These are phyloP conservation scores for Amiota mariae DNA, from an alignment of 2,888 invertebrate species.

Conservation along the genomic window DNA sequence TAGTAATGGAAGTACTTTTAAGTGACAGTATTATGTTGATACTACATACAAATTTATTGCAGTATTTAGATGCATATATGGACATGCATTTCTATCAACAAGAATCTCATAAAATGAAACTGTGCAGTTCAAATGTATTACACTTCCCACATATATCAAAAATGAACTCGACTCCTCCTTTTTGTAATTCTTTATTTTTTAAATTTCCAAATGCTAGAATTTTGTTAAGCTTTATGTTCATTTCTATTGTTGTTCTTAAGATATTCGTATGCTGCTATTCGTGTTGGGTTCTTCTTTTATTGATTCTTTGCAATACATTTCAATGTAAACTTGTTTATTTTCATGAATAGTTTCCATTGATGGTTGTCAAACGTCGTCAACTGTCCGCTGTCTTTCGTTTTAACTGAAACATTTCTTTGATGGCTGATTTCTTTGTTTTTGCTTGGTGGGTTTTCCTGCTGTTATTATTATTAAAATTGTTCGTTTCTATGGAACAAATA, in stretches of 20 bases:
- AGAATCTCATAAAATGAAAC: slow-evolving; percentile 42
- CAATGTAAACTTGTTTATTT: slow-evolving; percentile 58
- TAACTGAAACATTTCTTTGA: neutral
- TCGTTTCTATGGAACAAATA: no score
- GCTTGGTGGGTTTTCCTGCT: slow-evolving; percentile 17
- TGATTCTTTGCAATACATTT: slow-evolving; percentile 39
- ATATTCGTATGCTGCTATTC: slow-evolving; percentile 36
- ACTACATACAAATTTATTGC: no score
- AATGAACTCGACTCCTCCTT: slow-evolving; percentile 10
- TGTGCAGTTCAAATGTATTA: slow-evolving; percentile 52
- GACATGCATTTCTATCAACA: slow-evolving; percentile 1
- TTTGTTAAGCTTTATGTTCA: no score
- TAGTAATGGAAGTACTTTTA: no score
- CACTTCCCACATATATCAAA: slow-evolving; percentile 25
- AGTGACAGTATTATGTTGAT: neutral
- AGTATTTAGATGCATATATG: slow-evolving; percentile 1
- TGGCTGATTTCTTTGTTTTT: neutral
- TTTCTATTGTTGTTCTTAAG: neutral
- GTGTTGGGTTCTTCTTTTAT: slow-evolving; percentile 46
- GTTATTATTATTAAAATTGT: no score
- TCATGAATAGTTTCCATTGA: neutral
- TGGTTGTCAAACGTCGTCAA: slow-evolving; percentile 7
- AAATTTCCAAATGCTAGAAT: neutral
- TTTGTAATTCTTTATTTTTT: neutral
- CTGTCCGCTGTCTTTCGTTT: neutral